Base-by-base conservation (phyloP, 2,113 vertebrate genomes). In the Accipiter cooperii region DNA sequence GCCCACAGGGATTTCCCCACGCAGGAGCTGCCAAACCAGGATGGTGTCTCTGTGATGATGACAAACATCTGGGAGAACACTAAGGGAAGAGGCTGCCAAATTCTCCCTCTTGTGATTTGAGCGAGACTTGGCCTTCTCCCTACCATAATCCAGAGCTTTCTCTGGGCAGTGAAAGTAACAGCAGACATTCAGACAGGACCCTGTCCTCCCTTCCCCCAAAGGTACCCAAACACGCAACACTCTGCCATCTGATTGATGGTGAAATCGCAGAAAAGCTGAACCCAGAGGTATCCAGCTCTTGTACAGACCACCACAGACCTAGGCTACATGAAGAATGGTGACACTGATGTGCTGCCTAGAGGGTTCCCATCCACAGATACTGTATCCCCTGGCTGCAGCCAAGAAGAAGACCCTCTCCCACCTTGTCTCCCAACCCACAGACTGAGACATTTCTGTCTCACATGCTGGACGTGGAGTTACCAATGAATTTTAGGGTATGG, bases 361-460 rank as follows among this genome's bases (percentile, higher is more conserved):
- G 28, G 21, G 6, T 69, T 11, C 17, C 28, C 7, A 5, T 57
- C 18, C 46, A 46, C 40, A 61, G 24, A 68, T 25, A 12, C 5
- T 44, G 18, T 44, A 65, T 52, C 3, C 9, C 18, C 10, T 7
- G 1, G 8, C 24, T 58, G 24, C 0, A 0, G 28, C 46, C 44
- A 46, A 58, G 36, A 52, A 49, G 22, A 85, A 34, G 9, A 44
- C 25, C 5, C 5, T 31, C 8, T 77, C 17, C 40, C 51, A 66
- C 21, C 46, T 8, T 8, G 12, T 77, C 36, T 77, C 31, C 34
- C 28, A 58, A 9, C 15, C 40, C 17, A 49, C 17, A 76, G 22
- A 17, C 44, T 29, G 18, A 82, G 28, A 29, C 7, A 12, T 57
- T 47, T 34, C 33, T 58, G 34, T 75, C 55, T 78, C 34, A 29